phyloP scores from a whole-genome alignment of 2,113 vertebrate genomes.

The Corythaixoides concolor region DNA sequence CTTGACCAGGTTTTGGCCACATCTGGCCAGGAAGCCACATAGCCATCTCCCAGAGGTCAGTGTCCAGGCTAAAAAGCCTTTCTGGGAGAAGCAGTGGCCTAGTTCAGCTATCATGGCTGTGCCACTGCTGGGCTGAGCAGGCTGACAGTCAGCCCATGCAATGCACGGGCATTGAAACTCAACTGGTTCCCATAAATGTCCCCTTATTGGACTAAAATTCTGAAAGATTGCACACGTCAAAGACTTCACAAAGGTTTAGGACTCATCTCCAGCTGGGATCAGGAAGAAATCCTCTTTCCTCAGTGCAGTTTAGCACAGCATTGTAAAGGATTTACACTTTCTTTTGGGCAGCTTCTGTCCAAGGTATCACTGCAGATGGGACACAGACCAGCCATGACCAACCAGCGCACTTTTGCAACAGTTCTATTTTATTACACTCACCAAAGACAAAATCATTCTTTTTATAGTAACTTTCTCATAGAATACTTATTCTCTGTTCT shows the following conservation, averaged over 20 bases:
- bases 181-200: background rate
- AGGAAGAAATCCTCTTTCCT: background rate
- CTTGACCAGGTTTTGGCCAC: background rate
- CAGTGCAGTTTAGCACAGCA: background rate
- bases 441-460: background rate
- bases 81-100: background rate
- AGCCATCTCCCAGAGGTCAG: no score
- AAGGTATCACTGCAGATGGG: background rate
- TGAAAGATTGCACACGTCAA: background rate
- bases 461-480: background rate
- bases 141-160: background rate
- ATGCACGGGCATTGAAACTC: background rate
- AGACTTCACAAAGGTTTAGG: background rate
- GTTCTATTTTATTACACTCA: background rate
- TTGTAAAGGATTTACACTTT: background rate
- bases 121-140: background rate
- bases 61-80: background rate
- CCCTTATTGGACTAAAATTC: background rate
- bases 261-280: background rate
- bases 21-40: background rate
- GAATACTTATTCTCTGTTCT: background rate
- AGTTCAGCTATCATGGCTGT: background rate
- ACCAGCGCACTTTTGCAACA: background rate
- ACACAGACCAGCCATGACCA: background rate
- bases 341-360: background rate